These are phyloP conservation scores for Hypsibius dujardini DNA, from an alignment of 1,140 invertebrate species.

Conservation along the genomic window DNA sequence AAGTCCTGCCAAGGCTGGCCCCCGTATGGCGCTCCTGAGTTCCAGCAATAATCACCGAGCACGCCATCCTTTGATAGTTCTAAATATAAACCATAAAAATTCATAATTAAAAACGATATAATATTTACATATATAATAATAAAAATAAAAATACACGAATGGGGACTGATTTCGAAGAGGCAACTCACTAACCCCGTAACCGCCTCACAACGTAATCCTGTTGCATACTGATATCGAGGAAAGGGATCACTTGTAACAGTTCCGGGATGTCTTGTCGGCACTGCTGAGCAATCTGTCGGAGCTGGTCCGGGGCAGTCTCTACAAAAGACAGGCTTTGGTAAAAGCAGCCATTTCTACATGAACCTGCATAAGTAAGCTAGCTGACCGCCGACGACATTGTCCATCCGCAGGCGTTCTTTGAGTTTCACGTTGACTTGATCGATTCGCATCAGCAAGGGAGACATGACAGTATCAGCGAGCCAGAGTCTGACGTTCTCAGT, in stretches of 20 bases:
- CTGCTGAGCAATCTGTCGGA: background rate
- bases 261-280: slow-evolving; percentile 2
- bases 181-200: background rate
- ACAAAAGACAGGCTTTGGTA: background rate
- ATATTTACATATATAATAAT: background rate
- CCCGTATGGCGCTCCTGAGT: background rate
- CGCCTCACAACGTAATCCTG: slow-evolving; percentile 4
- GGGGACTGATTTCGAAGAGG: background rate
- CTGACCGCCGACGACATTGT: slow-evolving; percentile 3
- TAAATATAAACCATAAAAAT: background rate
- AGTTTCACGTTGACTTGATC: slow-evolving; percentile 4
- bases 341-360: background rate
- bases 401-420: background rate
- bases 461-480: background rate
- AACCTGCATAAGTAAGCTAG: background rate
- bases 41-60: slow-evolving; percentile 3
- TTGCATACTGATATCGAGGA: slow-evolving; percentile 8
- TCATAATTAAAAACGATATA: background rate
- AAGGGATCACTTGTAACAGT: slow-evolving; percentile 6
- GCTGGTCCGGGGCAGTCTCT: background rate
- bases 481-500: slow-evolving; percentile 1
- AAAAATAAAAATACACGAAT: too few relatives aligned
- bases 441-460: background rate
- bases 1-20: slow-evolving; percentile 13
- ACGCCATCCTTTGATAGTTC: slow-evolving; percentile 1